Evolutionary conservation across 2,113 vertebrate species (phyloP), one percentile per base, ranked within the genome.

Genomic region (Corythornis vintsioides): DNA sequence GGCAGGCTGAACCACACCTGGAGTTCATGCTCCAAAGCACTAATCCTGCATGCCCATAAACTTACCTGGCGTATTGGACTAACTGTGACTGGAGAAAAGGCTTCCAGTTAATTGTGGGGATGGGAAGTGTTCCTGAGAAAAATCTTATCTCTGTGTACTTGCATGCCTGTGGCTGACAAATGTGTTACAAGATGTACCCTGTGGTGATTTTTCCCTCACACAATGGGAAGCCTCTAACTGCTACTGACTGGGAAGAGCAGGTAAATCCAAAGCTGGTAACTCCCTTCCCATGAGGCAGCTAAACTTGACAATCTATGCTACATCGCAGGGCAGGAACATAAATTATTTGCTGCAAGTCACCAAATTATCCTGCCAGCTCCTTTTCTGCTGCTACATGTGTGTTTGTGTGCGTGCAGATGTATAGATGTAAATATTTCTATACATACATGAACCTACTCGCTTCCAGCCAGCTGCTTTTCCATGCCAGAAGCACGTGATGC

Each of bases 31-130:
- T 89, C 50, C 15, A 5, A 31, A 65, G 67, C 28, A 97, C 95
- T 97, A 97, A 97, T 72, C 87, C 65, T 93, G 97, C 96, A 96
- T 96, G 96, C 61, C 67, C 40, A 3, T 85, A 47, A 93, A 72
- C 55, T 59, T 57, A 70, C 61, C 57, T 8, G 17, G 13, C 11
- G 42, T 67, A 21, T 70, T 5, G 10, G 50, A 88, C 92, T 95
- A 94, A 97, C 87, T 4, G 3, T 26, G 70, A 82, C 67, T 64
- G 64, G 81, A 85, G 42, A 82, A 91, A 81, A 94, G 69, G 75
- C 74, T 83, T 84, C 70, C 45, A 45, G 42, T 55, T 86, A 59
- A 86, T 55, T 17, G 25, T 67, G 76, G 75, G 71, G 38, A 57
- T 65, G 64, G 72, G 75, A 76, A 2, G 1, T 26, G 31, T 66